phyloP scores from a whole-genome alignment of 2,888 invertebrate genomes.

The Melanargia galathea region DNA sequence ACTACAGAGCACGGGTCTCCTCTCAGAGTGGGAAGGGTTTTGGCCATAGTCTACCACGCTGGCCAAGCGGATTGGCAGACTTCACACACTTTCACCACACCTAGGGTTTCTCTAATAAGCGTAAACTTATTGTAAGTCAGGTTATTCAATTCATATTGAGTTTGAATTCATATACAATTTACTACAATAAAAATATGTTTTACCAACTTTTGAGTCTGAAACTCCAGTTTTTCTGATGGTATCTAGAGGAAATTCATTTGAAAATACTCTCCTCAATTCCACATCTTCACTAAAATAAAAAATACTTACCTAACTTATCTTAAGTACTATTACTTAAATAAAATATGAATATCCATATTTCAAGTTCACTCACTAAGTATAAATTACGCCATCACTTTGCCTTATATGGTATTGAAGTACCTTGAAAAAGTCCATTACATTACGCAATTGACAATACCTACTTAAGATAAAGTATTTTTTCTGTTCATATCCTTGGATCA shows the following conservation, averaged over 20 bases:
- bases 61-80: too few relatives aligned
- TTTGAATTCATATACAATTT: background rate
- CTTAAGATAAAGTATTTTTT: background rate
- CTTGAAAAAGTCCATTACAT: slow-evolving; percentile 45
- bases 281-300: slow-evolving; percentile 66
- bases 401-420: slow-evolving; percentile 49
- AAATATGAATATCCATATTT: slow-evolving; percentile 6
- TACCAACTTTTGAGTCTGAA: slow-evolving; percentile 61
- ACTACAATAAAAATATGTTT: background rate
- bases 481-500: background rate
- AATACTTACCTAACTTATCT: slow-evolving; percentile 16
- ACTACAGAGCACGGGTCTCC: too few relatives aligned
- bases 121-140: too few relatives aligned
- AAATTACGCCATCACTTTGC: slow-evolving; percentile 55
- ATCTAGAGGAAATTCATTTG: slow-evolving; percentile 71
- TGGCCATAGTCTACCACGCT: too few relatives aligned
- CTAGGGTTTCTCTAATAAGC: too few relatives aligned
- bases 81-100: too few relatives aligned
- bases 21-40: too few relatives aligned
- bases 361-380: slow-evolving; percentile 68
- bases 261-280: slow-evolving; percentile 70
- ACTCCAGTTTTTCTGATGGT: slow-evolving; percentile 65
- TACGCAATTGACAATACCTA: background rate
- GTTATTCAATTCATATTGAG: too few relatives aligned
- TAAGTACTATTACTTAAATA: slow-evolving; percentile 9